Base-by-base conservation (phyloP, 1,140 invertebrate species). In the Anthonomus grandis region DNA sequence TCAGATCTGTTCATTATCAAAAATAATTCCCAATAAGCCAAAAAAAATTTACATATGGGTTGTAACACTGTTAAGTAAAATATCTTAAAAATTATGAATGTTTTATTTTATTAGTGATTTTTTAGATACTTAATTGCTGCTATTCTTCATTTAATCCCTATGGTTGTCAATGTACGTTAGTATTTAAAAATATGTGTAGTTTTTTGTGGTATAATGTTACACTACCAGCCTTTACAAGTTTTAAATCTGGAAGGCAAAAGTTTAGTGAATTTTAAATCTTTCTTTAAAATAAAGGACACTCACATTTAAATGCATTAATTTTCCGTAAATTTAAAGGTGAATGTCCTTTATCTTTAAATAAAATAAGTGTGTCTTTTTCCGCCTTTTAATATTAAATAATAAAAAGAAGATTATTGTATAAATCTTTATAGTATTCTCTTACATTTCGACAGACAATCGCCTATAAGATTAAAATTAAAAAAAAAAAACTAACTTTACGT, bases 301-400 rank as follows among this genome's bases (percentile, higher is more conserved):
- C 45, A 31, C 31, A 23, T 47, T 47, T 47, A 5, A 15, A n/a
- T 18, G 13, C 15, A 15, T 6, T 44, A 19, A 18, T 44, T 44
- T n/a, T 18, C 31, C 15, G 13, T 2, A 34, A 10, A 34, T 34
- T 2, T 12, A 34, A 10, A 34, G 13, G 10, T 18, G 18, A n/a
- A n/a, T 18, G n/a, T 42, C 18, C 39, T 18, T 42, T 13, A 12
- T 42, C 12, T 13, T 19, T 13, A 4, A 42, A 22, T 10, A 42
- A 12, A 44, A 45, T 58, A 58, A 49, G 56, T 51, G 49, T 58
- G 56, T 58, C 56, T 45, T 58, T 58, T 57, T 51, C 47, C 19
- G 56, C 56, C 56, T 58, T 58, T 47, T 58, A 49, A 49, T 57
- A n/a, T 57, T 49, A 50, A 57, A 37, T 34, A 34, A 13, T 12